These are phyloP conservation scores for Dryadula phaetusa DNA, from an alignment of 2,888 invertebrate species.

Conservation along the genomic window DNA sequence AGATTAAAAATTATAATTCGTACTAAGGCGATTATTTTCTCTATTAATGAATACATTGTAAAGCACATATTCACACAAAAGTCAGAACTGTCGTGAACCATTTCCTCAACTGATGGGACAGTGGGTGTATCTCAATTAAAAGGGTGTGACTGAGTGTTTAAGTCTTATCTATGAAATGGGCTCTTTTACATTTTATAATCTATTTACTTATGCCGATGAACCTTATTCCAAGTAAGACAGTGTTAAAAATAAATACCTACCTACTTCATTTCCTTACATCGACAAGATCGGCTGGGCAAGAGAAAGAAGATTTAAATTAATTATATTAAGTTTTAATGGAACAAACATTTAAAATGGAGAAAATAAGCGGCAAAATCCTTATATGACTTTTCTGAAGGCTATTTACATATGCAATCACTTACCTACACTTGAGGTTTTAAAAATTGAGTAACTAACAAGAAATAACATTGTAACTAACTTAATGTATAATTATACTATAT, in stretches of 20 bases:
- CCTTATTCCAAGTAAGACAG: not conserved
- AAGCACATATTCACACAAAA: conserved; percentile 5
- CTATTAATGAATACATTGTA: not conserved
- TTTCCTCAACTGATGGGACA: conserved; percentile 12
- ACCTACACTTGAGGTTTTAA: no score
- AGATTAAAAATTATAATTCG: conserved; percentile 5
- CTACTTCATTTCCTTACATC: not conserved
- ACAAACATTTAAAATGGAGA: not conserved
- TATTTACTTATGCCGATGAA: conserved; percentile 6
- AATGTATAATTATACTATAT: not conserved
- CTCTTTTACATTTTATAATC: conserved; percentile 1
- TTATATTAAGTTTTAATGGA: no score
- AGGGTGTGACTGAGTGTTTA: conserved; percentile 10
- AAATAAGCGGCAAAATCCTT: not conserved
- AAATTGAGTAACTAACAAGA: no score
- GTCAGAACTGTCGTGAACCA: conserved; percentile 9
- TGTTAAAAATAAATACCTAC: not conserved
- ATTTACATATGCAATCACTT: no score
- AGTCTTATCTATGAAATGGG: conserved; percentile 13
- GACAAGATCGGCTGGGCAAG: no score
- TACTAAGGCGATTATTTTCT: not conserved
- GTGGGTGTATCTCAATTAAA: conserved; percentile 8
- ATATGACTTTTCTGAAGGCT: no score
- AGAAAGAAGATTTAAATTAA: no score
- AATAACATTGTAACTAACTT: not conserved